phyloP scores from a whole-genome alignment of 2,113 vertebrate species.

The Naja naja region DNA sequence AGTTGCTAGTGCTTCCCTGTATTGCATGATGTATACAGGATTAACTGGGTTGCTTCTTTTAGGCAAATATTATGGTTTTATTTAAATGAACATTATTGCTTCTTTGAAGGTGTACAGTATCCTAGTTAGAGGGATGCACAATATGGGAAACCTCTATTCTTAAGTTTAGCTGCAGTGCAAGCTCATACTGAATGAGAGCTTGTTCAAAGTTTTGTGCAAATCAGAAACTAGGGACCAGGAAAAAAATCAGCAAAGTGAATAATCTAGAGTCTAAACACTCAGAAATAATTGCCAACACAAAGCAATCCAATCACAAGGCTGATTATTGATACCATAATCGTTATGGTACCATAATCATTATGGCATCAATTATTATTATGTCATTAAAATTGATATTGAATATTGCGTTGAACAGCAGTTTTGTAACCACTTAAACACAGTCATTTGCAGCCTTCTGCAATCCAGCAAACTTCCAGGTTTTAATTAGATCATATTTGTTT shows the following conservation, averaged over 20 bases:
- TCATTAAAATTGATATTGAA: background rate
- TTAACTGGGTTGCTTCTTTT: background rate
- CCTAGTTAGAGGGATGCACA: background rate
- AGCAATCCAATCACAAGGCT: background rate
- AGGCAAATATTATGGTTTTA: background rate
- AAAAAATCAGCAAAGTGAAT: background rate
- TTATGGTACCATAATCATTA: background rate
- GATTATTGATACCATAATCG: background rate
- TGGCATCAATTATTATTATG: background rate
- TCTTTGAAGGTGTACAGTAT: background rate
- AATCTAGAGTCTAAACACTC: background rate
- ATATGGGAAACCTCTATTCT: background rate
- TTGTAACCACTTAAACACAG: background rate
- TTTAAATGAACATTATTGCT: background rate
- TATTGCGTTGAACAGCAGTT: background rate
- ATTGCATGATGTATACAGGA: background rate
- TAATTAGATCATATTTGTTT: background rate
- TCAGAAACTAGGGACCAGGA: background rate
- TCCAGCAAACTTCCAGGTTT: background rate
- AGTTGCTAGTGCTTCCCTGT: background rate
- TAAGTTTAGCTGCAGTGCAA: background rate
- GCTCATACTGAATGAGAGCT: background rate
- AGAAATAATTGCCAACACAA: background rate
- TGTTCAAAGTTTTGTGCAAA: background rate
- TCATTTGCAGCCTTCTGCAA: background rate